A percentile compares a stretch with the other conserved stretches of the same genome.
These are phyloP conservation scores for Poecilia gillii DNA, from an alignment of 2,797 vertebrate species.

Conservation along the genomic window DNA sequence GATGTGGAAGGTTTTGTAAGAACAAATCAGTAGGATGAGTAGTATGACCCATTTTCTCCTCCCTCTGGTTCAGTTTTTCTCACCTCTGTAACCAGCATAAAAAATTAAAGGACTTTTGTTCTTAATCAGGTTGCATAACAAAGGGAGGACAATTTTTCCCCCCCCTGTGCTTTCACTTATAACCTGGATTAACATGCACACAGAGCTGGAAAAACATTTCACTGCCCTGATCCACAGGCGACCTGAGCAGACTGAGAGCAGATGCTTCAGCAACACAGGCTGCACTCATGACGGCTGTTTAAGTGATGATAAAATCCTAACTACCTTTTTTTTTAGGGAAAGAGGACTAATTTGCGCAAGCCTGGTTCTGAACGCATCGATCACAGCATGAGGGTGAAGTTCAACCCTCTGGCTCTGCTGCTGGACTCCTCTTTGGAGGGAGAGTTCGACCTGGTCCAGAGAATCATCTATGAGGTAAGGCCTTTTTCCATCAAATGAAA, in stretches of 20 bases:
- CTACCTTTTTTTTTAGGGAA: constrained; percentile 81
- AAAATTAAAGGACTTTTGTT: constrained; percentile 16
- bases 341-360: constrained; percentile 96
- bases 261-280: background rate
- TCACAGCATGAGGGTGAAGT: constrained; percentile 94
- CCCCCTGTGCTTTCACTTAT: constrained; percentile 21
- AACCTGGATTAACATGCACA: constrained; percentile 55
- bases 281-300: background rate
- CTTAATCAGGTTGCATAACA: constrained; percentile 62
- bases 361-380: constrained; percentile 89
- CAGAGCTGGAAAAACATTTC: constrained; percentile 38
- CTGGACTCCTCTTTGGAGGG: constrained; percentile 97
- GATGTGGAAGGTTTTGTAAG: constrained; percentile 35
- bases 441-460: constrained; percentile 96
- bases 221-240: constrained; percentile 27
- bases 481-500: background rate
- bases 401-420: constrained; percentile 94
- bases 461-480: constrained; percentile 96
- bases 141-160: constrained; percentile 30
- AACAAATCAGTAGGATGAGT: constrained; percentile 40
- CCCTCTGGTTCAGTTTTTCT: constrained; percentile 10
- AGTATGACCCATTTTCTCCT: constrained; percentile 48
- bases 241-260: constrained; percentile 17
- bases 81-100: constrained; percentile 30
- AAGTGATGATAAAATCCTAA: constrained; percentile 9